These are phyloP conservation scores for Chrysomallon squamiferum DNA, from an alignment of 1,140 invertebrate genomes.

Conservation along the genomic window DNA sequence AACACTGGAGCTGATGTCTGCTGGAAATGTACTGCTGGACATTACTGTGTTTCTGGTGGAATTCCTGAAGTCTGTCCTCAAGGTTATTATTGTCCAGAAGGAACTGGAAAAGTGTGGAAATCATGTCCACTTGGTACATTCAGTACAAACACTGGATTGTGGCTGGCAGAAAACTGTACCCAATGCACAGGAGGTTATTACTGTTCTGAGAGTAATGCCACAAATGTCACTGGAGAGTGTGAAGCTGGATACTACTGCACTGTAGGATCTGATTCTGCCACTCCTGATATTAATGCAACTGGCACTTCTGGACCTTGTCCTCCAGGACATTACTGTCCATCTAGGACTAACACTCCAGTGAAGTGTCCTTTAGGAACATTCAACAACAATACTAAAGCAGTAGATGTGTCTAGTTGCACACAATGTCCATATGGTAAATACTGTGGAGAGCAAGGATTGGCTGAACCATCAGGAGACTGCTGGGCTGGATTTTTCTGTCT, in stretches of 20 bases:
- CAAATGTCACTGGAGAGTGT: constrained; percentile 44
- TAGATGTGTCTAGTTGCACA: constrained; percentile 27
- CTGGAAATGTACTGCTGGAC: constrained; percentile 46
- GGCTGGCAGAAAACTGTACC: constrained; percentile 45
- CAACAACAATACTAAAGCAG: constrained; percentile 48
- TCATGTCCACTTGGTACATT: constrained; percentile 56
- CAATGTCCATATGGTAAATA: constrained; percentile 50
- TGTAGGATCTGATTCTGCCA: constrained; percentile 44
- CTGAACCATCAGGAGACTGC: constrained; percentile 51
- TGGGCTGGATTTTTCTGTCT: constrained; percentile 57
- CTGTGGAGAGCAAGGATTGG: constrained; percentile 47
- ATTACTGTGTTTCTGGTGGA: constrained; percentile 51
- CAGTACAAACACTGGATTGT: constrained; percentile 42
- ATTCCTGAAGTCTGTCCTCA: constrained; percentile 48
- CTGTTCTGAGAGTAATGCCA: constrained; percentile 44
- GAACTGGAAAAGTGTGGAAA: constrained; percentile 48
- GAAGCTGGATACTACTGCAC: constrained; percentile 57
- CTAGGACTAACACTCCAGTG: constrained; percentile 32
- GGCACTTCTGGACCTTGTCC: constrained; percentile 54
- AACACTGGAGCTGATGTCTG: constrained; percentile 51
- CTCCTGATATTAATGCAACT: constrained; percentile 43
- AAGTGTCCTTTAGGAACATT: constrained; percentile 52
- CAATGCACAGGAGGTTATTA: constrained; percentile 54
- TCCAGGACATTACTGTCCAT: constrained; percentile 47
- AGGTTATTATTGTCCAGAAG: constrained; percentile 55